Evolutionary conservation across 2,888 invertebrate species (phyloP).

Genomic region (Patella ulyssiponensis): DNA sequence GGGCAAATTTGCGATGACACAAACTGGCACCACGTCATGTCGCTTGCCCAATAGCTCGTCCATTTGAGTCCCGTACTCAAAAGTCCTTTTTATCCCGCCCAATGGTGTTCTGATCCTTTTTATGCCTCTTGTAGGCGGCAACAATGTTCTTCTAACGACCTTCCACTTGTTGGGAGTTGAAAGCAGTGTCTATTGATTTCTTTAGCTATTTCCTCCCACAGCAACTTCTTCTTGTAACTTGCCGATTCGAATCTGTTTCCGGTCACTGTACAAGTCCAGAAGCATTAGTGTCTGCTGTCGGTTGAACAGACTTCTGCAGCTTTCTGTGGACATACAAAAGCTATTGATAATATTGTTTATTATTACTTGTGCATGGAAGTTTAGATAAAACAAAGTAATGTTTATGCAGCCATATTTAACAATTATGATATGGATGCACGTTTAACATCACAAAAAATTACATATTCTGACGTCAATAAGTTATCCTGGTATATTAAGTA

Average conservation of each 20-base stretch:
- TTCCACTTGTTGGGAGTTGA: neutral
- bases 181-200: neutral
- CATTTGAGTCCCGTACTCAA: conserved; percentile 1
- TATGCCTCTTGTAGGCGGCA: conserved; percentile 14
- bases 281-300: conserved; percentile 11
- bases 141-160: conserved; percentile 4
- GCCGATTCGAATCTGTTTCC: conserved; percentile 14
- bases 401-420: too few species aligned
- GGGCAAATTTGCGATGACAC: neutral
- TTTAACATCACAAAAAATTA: too few species aligned
- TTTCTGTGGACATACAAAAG: too few species aligned
- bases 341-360: too few species aligned
- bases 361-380: too few species aligned
- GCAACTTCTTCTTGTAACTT: neutral
- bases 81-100: conserved; percentile 10
- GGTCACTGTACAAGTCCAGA: conserved; percentile 11
- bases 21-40: conserved; percentile 8
- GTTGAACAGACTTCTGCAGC: neutral
- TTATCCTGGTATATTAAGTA: too few species aligned
- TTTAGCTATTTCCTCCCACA: neutral
- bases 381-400: too few species aligned
- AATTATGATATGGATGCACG: too few species aligned
- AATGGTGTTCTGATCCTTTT: conserved; percentile 2
- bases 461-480: too few species aligned
- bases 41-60: conserved; percentile 1